These are phyloP conservation scores for Dicrostonyx torquatus DNA, from an alignment of 2,797 vertebrate species.

Conservation along the genomic window DNA sequence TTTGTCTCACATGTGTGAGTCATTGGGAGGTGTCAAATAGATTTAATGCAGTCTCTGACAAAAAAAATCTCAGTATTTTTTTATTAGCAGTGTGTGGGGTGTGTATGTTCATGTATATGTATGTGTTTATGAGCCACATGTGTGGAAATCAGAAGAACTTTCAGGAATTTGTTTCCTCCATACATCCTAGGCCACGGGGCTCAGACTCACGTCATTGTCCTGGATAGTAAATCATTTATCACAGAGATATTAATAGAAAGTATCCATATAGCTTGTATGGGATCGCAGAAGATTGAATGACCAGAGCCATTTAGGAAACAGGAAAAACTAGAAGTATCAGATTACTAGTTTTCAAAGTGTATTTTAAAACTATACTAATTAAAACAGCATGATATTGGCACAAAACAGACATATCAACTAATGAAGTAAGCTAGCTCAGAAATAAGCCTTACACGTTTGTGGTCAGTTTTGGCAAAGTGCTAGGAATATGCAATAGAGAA, in stretches of 20 bases:
- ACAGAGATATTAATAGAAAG: neutral
- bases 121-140: neutral
- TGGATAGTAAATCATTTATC: neutral
- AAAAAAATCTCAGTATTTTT: neutral
- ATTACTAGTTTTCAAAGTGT: neutral
- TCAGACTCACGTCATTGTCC: no score
- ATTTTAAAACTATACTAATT: neutral
- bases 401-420: neutral
- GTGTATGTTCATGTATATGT: neutral
- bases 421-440: neutral
- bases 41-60: neutral
- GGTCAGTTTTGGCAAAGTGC: neutral
- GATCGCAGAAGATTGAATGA: neutral
- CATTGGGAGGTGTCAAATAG: neutral
- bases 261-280: neutral
- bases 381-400: neutral
- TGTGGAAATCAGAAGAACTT: neutral
- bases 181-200: no score
- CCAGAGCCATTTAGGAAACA: neutral
- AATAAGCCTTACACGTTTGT: neutral
- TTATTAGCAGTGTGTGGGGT: neutral
- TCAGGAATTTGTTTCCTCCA: neutral
- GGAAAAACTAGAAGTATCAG: neutral
- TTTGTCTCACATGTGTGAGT: neutral
- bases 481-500: neutral